phyloP scores from a whole-genome alignment of 2,113 vertebrate genomes.

The Fulmarus glacialis region DNA sequence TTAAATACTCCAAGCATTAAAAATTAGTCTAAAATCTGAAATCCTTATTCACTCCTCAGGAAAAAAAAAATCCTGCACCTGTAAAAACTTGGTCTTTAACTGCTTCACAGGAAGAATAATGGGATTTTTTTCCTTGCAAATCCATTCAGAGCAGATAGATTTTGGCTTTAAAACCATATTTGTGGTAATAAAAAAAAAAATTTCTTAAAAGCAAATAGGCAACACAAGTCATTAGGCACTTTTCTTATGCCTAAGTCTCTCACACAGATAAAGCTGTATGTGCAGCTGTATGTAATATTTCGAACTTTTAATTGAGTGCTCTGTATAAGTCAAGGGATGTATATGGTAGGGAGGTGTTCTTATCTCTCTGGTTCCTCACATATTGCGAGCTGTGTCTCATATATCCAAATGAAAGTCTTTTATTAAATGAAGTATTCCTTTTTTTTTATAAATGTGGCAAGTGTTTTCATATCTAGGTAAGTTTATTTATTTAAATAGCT shows the following conservation, averaged over 20 bases:
- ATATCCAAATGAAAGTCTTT: background rate
- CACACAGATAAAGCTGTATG: background rate
- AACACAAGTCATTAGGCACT: background rate
- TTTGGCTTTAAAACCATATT: background rate
- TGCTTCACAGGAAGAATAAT: background rate
- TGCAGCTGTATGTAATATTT: background rate
- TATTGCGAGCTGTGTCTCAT: background rate
- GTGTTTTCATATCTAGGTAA: background rate
- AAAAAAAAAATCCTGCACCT: background rate
- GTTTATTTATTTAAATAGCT: slow-evolving; percentile 52
- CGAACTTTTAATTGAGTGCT: background rate
- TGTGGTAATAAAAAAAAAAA: background rate
- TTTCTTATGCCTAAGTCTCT: background rate
- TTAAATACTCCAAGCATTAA: background rate
- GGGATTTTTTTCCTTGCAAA: background rate
- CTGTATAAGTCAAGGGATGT: background rate
- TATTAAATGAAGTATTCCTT: background rate
- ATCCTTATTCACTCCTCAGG: background rate
- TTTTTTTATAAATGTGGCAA: background rate
- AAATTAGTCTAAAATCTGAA: background rate
- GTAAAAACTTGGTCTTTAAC: background rate
- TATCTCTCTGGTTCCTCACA: background rate
- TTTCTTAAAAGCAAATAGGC: background rate
- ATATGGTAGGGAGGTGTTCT: background rate
- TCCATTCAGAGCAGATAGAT: background rate